phyloP scores from a whole-genome alignment of 2,888 invertebrate genomes.

The Ophion obscuratus region DNA sequence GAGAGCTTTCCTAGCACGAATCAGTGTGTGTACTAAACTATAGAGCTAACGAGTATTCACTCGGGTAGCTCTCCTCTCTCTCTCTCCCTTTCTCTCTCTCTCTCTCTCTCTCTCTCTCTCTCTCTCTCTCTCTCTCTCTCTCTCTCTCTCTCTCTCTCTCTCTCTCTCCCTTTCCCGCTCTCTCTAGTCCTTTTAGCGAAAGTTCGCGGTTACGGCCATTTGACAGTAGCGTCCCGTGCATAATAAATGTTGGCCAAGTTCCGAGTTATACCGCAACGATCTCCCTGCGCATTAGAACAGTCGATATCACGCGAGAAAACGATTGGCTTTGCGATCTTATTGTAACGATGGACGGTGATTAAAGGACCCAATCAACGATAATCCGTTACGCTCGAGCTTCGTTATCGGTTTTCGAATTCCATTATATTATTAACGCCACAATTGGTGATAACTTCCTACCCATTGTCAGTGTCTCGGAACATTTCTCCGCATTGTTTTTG shows the following conservation, averaged over 20 bases:
- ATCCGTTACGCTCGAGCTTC: background rate
- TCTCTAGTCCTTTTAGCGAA: conserved; percentile 77
- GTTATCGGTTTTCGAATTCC: background rate
- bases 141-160: background rate
- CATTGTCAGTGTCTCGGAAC: background rate
- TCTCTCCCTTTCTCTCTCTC: background rate
- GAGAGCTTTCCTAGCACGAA: conserved; percentile 47
- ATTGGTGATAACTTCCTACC: background rate
- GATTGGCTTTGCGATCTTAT: conserved; percentile 32
- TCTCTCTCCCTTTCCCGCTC: conserved; percentile 3
- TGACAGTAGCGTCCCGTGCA: conserved; percentile 75
- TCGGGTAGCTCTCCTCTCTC: conserved; percentile 23
- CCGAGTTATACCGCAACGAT: conserved; percentile 34
- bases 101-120: conserved; percentile 30
- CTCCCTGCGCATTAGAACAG: background rate
- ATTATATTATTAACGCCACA: background rate
- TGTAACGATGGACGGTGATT: background rate
- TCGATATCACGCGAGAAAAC: conserved; percentile 30
- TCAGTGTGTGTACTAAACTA: conserved; percentile 52
- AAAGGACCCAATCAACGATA: background rate
- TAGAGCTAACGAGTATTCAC: conserved; percentile 62
- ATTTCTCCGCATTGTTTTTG: background rate
- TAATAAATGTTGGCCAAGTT: conserved; percentile 74
- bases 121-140: no score
- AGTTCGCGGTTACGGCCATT: conserved; percentile 78